A percentile compares a stretch with the other conserved stretches of the same genome.
Evolutionary conservation across 2,797 vertebrate genomes (phyloP).

Genomic region (Garrulus glandarius): DNA sequence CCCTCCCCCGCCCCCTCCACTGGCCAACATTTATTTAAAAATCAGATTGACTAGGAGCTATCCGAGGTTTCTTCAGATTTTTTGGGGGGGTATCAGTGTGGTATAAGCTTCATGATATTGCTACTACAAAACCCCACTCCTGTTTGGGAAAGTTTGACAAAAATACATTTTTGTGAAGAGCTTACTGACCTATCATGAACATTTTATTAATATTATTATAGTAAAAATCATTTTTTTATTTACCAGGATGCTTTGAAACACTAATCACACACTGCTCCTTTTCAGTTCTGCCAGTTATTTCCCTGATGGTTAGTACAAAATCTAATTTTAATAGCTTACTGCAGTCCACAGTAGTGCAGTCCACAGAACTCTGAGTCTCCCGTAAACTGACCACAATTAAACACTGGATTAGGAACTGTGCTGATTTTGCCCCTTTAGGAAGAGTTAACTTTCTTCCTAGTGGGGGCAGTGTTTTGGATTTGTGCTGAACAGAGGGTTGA

Average conservation of each 20-base stretch:
- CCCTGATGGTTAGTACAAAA: background rate
- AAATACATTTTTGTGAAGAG: background rate
- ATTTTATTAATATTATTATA: background rate
- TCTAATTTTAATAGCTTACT: background rate
- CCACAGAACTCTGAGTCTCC: background rate
- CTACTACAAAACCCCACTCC: background rate
- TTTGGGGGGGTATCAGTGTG: background rate
- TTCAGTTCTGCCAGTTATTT: background rate
- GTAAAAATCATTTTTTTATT: background rate
- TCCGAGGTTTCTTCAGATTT: rapidly evolving
- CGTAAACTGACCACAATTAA: background rate
- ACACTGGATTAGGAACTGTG: background rate
- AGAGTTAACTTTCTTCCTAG: background rate
- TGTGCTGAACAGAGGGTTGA: background rate
- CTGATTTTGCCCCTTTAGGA: background rate
- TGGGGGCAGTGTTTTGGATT: too few relatives aligned
- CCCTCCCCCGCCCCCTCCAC: rapidly evolving
- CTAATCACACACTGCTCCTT: background rate
- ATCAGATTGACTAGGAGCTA: background rate
- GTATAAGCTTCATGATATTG: rapidly evolving
- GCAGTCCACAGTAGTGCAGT: background rate
- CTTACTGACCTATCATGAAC: background rate
- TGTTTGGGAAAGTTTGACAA: background rate
- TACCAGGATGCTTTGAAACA: background rate
- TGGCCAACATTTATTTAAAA: background rate